Evolutionary conservation across 53 echinoderm and acorn worm genomes (phyloP), one percentile per base, ranked within the genome.

Genomic region (Patiria pectinifera): DNA sequence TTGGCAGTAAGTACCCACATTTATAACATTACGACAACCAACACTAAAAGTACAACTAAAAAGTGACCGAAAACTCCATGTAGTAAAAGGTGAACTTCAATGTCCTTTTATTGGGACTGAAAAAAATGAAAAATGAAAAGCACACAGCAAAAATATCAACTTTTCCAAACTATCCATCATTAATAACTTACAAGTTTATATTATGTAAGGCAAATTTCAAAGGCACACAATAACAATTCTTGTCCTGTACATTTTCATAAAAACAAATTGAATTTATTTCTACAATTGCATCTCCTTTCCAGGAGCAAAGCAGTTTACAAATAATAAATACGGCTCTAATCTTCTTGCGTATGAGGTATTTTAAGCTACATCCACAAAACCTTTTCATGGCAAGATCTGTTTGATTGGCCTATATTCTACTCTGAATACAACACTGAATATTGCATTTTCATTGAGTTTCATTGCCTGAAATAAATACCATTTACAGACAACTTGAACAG

Each of bases 81-180:
- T 70, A 6, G 19, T 48, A 82, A 82, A 58, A 82, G 82, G 58
- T 82, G 59, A 82, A 82, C 58, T 45, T 82, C 19, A 82, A 49
- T 82, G 49, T 49, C 59, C 82, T 82, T 82, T 82, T 82, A 82
- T 82, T 82, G 58, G 82, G 82, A 82, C 22, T 15, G 59, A 82
- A 82, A 82, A 81, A 19, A 53, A 59, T 18, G 14, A 58, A 4
- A 82, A 53, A 82, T 8, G 49, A 82, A 21, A 59, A 58, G 11
- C 18, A 80, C 82, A 82, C 82, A 48, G 82, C 82, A 82, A 59
- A 82, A 48, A 53, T 58, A 10, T 22, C 24, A 74, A 74, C 9
- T 74, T 74, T 1, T 74, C 24, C 74, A 74, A 82, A 82, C 82
- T 82, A 8, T 82, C 82, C 82, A 82, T 82, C 23, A 18, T 59